These are phyloP conservation scores for Lypha dubia DNA, from an alignment of 2,888 invertebrate species.

Conservation along the genomic window DNA sequence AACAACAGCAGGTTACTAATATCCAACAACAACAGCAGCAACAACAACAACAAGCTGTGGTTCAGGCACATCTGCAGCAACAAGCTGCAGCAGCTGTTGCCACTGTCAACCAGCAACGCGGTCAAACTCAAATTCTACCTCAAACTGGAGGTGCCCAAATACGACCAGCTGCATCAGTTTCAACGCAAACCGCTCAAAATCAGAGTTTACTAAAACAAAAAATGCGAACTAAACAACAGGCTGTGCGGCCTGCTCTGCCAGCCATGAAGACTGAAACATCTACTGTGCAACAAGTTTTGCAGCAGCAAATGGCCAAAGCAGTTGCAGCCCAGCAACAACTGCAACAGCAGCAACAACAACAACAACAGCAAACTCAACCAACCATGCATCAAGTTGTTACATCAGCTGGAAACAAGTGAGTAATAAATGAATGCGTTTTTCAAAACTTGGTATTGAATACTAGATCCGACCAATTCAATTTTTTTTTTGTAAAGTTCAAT, in stretches of 20 bases:
- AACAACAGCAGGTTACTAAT: conserved; percentile 73
- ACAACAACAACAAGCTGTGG: conserved; percentile 80
- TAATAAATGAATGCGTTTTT: too few relatives aligned
- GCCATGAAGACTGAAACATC: conserved; percentile 86
- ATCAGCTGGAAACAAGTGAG: conserved; percentile 84
- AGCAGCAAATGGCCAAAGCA: conserved; percentile 62
- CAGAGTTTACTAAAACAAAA: conserved; percentile 83
- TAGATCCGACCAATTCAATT: too few relatives aligned
- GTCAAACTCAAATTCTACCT: conserved; percentile 86
- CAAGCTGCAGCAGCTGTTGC: conserved; percentile 75
- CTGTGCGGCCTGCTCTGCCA: conserved; percentile 88
- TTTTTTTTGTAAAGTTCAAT: too few relatives aligned
- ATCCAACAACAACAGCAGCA: conserved; percentile 73
- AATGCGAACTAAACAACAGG: conserved; percentile 88
- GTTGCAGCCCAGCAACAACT: conserved; percentile 80
- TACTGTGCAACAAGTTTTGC: conserved; percentile 85
- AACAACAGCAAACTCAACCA: conserved; percentile 81
- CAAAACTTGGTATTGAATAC: too few relatives aligned
- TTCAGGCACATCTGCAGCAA: conserved; percentile 73
- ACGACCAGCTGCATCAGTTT: conserved; percentile 91
- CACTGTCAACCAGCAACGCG: conserved; percentile 76
- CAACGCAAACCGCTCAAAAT: conserved; percentile 89
- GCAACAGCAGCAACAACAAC: conserved; percentile 81
- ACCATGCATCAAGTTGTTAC: conserved; percentile 84
- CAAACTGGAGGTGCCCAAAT: conserved; percentile 85